Conservation (phyloP, 1,140 invertebrate species). For the Tribolium madens region DNA sequence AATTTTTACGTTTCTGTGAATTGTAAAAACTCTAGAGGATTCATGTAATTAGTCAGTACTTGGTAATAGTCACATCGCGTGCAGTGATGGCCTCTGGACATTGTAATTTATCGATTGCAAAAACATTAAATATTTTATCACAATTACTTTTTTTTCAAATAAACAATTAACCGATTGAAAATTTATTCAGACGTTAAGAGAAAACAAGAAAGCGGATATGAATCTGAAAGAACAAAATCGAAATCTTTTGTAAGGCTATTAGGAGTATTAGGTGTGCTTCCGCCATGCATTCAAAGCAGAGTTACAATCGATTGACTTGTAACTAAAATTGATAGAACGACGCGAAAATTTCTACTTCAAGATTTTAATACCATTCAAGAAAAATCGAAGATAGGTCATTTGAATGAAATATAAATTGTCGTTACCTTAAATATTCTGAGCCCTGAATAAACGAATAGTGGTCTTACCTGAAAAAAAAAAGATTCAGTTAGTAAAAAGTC, state of each 20-base stretch:
- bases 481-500: neutral
- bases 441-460: neutral
- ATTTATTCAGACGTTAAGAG: constrained; percentile 39
- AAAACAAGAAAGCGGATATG: constrained; percentile 36
- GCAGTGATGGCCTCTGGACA: constrained; percentile 13
- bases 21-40: constrained; percentile 21
- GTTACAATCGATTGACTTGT: constrained; percentile 41
- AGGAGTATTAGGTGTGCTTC: constrained; percentile 45
- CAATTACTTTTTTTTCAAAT: neutral
- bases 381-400: neutral
- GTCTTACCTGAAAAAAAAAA: constrained; percentile 25
- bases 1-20: constrained; percentile 4
- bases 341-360: neutral
- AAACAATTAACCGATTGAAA: neutral
- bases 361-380: neutral
- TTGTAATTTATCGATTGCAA: constrained; percentile 17
- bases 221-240: constrained; percentile 29
- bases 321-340: constrained; percentile 18
- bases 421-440: neutral
- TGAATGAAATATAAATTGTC: neutral
- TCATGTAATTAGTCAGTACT: constrained; percentile 23
- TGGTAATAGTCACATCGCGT: constrained; percentile 34
- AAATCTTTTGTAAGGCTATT: constrained; percentile 42
- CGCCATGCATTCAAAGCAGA: constrained; percentile 37
- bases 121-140: constrained; percentile 21